Conservation (phyloP, 2,797 vertebrate genomes). For the Manis pentadactyla region DNA sequence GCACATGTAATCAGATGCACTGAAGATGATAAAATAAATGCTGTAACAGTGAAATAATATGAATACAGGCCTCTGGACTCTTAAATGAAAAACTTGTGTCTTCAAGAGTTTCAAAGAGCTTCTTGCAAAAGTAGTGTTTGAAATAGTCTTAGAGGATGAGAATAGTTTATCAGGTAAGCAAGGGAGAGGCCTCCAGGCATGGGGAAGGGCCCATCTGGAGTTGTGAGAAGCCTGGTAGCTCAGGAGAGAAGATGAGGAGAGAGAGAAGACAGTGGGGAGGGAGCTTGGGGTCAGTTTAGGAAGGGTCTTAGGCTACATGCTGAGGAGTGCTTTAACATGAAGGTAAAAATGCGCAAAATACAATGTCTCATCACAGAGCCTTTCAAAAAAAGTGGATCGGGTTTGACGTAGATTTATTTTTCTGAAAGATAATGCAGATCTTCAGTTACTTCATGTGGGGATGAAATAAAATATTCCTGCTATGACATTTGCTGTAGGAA, state of each 20-base stretch:
- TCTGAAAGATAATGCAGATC: background rate
- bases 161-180: background rate
- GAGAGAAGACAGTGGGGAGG: background rate
- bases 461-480: background rate
- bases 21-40: background rate
- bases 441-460: background rate
- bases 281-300: background rate
- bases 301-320: background rate
- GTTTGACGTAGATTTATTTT: background rate
- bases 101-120: background rate
- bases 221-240: background rate
- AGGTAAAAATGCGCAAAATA: background rate
- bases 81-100: background rate
- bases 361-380: background rate
- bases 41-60: background rate
- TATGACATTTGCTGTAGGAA: background rate
- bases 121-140: background rate
- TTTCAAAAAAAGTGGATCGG: background rate
- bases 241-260: background rate
- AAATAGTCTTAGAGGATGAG: background rate
- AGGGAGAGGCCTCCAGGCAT: background rate
- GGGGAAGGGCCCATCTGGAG: fast-evolving
- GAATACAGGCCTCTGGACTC: background rate
- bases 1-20: background rate
- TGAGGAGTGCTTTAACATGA: background rate